Evolutionary conservation across 2,888 invertebrate species (phyloP).

Genomic region (Aelia acuminata): DNA sequence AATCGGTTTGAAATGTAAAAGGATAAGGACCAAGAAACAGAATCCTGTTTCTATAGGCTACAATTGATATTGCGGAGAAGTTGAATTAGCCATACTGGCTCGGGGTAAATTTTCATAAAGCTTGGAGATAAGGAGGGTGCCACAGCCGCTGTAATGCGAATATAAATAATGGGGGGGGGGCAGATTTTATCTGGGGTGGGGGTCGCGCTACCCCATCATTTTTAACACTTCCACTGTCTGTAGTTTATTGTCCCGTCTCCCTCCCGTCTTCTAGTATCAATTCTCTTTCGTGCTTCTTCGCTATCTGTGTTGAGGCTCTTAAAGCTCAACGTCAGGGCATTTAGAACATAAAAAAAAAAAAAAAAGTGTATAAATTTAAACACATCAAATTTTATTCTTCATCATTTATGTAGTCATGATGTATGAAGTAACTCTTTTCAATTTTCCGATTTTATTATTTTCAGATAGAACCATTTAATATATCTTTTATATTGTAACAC

Average conservation of each 20-base stretch:
- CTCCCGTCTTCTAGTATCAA: constrained; percentile 8
- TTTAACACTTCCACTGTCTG: constrained; percentile 50
- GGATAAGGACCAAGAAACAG: neutral
- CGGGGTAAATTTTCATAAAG: constrained; percentile 42
- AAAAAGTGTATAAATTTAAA: too few relatives aligned
- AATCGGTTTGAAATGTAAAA: neutral
- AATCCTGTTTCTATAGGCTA: neutral
- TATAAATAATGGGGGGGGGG: constrained; percentile 36
- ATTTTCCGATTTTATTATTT: too few relatives aligned
- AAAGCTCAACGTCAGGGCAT: neutral
- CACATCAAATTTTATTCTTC: too few relatives aligned
- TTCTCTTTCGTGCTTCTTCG: neutral
- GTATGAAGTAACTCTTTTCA: too few relatives aligned
- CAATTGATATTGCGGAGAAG: constrained; percentile 24
- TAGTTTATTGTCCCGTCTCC: constrained; percentile 31
- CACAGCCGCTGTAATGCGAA: constrained; percentile 43
- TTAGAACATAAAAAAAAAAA: too few relatives aligned
- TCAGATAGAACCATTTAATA: too few relatives aligned
- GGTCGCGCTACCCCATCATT: constrained; percentile 20
- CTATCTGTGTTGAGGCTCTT: neutral
- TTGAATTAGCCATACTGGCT: constrained; percentile 34
- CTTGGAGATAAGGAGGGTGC: constrained; percentile 16
- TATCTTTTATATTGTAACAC: too few relatives aligned
- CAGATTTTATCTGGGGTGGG: constrained; percentile 31
- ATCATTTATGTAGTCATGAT: too few relatives aligned